Evolutionary conservation across 2,113 vertebrate species (phyloP).

Genomic region (Acrocephalus arundinaceus): DNA sequence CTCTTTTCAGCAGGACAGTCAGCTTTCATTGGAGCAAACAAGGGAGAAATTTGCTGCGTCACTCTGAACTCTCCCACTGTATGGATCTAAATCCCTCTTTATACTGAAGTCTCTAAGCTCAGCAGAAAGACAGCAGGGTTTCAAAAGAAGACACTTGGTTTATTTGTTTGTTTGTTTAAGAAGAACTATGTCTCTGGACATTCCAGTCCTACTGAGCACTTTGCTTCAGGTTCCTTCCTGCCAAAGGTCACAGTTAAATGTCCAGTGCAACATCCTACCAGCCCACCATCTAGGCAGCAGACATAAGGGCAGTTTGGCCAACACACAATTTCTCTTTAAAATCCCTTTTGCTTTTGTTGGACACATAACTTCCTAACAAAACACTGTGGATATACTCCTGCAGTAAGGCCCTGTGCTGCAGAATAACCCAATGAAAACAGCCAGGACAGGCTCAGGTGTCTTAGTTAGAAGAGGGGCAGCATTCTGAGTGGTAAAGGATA

Average conservation of each 20-base stretch:
- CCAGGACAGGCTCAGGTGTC: not conserved
- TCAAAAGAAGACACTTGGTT: slow-evolving; percentile 6
- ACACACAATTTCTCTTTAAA: not conserved
- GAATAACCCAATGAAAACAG: not conserved
- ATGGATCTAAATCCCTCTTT: slow-evolving; percentile 3
- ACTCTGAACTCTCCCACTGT: not conserved
- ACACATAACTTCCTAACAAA: not conserved
- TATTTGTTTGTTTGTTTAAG: slow-evolving; percentile 13
- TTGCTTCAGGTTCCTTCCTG: slow-evolving; percentile 9
- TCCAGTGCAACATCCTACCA: not conserved
- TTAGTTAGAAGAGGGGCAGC: not conserved
- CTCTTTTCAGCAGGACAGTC: not conserved
- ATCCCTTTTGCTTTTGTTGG: not conserved
- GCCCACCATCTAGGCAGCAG: not conserved
- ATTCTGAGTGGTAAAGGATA: not conserved
- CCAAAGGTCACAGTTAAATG: slow-evolving; percentile 23
- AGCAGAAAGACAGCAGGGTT: slow-evolving; percentile 21
- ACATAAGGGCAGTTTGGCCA: not conserved
- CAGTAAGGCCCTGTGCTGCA: not conserved
- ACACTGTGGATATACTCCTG: not conserved
- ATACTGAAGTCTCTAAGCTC: not conserved
- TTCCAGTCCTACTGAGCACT: slow-evolving; percentile 15
- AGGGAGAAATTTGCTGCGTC: not conserved
- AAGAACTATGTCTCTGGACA: slow-evolving; percentile 21
- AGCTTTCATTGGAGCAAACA: not conserved